Conservation (phyloP, 1,140 invertebrate species). For the Hestina assimilis region DNA sequence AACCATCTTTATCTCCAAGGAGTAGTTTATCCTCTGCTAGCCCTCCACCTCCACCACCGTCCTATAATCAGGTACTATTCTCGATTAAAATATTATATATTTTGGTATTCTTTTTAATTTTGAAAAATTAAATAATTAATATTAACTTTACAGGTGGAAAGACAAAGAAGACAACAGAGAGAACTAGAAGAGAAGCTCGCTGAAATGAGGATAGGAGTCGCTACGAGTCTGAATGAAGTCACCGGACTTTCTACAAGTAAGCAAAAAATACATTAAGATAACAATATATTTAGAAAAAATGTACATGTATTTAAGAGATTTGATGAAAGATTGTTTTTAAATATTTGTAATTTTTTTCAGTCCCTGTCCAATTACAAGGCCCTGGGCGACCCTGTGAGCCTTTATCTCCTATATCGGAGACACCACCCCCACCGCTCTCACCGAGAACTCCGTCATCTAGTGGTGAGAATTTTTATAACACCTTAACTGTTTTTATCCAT, state of each 20-base stretch:
- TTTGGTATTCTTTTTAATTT: background rate
- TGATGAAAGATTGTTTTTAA: no score
- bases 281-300: background rate
- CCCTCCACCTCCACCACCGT: conserved; percentile 85
- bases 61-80: conserved; percentile 80
- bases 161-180: conserved; percentile 72
- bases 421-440: conserved; percentile 82
- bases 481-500: background rate
- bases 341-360: conserved; percentile 34
- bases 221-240: conserved; percentile 64
- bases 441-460: conserved; percentile 79
- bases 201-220: conserved; percentile 76
- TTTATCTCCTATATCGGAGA: conserved; percentile 79
- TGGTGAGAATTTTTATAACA: conserved; percentile 40
- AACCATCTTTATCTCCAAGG: conserved; percentile 83
- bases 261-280: conserved; percentile 3
- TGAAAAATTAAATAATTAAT: background rate
- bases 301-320: no score
- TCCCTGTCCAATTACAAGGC: conserved; percentile 66
- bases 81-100: no score
- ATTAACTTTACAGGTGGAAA: conserved; percentile 51
- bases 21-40: conserved; percentile 92
- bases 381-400: conserved; percentile 69
- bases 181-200: conserved; percentile 80
- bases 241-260: conserved; percentile 65